A percentile compares a stretch with the other conserved stretches of the same genome.
These are phyloP conservation scores for Eidolon dupreanum DNA, from an alignment of 2,797 vertebrate genomes.

Conservation along the genomic window DNA sequence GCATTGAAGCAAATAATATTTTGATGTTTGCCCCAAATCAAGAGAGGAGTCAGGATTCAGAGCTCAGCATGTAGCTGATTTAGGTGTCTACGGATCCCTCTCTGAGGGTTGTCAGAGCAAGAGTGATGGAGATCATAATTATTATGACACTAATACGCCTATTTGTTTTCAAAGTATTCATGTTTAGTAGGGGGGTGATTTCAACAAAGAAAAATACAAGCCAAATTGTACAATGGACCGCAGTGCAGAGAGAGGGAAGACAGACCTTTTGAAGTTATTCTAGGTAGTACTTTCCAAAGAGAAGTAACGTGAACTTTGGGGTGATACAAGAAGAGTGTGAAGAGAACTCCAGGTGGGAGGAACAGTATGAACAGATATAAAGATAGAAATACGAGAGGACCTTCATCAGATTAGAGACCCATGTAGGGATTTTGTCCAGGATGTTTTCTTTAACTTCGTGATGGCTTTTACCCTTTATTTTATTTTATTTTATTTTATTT, in stretches of 20 bases:
- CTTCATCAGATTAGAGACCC: not conserved
- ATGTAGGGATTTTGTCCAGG: not conserved
- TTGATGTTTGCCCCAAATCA: not conserved
- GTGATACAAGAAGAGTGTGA: not conserved
- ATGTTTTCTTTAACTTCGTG: not conserved
- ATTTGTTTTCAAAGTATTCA: not conserved
- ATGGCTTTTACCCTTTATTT: not conserved
- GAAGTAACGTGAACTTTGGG: not conserved
- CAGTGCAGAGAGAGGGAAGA: not conserved
- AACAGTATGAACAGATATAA: not conserved
- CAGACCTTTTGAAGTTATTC: not conserved
- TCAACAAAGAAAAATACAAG: not conserved
- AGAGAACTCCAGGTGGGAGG: not conserved
- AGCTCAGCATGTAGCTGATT: not conserved
- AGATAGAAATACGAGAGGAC: not conserved
- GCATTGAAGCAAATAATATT: not conserved
- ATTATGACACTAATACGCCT: not conserved
- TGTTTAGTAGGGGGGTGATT: not conserved
- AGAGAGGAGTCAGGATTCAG: not conserved
- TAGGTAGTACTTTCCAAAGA: not conserved
- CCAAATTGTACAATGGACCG: not conserved
- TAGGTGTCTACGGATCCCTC: not conserved
- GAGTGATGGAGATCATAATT: no score
- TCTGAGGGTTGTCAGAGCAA: not conserved
- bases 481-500: not conserved